A percentile compares a stretch with the other conserved stretches of the same genome.
Evolutionary conservation across 2,113 vertebrate genomes (phyloP).

Genomic region (Hippocampus abdominalis): DNA sequence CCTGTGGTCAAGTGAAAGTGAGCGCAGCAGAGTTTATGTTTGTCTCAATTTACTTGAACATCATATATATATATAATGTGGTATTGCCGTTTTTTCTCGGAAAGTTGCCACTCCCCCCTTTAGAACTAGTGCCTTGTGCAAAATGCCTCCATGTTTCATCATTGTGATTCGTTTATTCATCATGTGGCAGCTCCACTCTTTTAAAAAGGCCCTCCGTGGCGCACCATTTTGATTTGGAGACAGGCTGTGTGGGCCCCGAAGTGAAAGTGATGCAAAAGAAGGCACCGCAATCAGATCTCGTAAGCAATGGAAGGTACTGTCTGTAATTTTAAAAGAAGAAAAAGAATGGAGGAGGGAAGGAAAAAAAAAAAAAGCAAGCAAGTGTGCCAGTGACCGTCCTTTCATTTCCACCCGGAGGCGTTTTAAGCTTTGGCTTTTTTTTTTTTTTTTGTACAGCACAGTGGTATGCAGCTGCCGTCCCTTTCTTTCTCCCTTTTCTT

Average conservation of each 20-base stretch:
- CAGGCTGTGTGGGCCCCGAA: constrained; percentile 2
- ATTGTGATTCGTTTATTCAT: neutral
- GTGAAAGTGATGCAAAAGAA: constrained; percentile 20
- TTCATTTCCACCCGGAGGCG: constrained; percentile 56
- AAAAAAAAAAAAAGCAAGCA: constrained; percentile 20
- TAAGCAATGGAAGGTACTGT: constrained; percentile 19
- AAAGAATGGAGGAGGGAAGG: constrained; percentile 12
- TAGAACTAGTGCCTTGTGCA: neutral
- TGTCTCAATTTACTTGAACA: neutral
- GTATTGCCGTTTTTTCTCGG: too few species aligned
- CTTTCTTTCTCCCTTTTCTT: constrained; percentile 59
- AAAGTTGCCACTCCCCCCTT: too few species aligned
- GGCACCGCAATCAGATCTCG: constrained; percentile 28
- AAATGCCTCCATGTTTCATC: neutral
- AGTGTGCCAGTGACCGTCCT: constrained; percentile 66
- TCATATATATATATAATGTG: too few species aligned
- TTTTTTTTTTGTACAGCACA: constrained; percentile 31
- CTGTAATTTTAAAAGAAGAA: constrained; percentile 54
- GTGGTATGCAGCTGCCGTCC: constrained; percentile 65
- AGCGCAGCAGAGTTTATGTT: neutral
- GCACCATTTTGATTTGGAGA: neutral
- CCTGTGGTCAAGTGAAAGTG: neutral
- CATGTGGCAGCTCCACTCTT: neutral
- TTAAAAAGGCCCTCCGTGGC: neutral
- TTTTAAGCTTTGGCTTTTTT: constrained; percentile 39